Base-by-base conservation (phyloP, 2,797 vertebrate genomes). In the Esox masquinongy region DNA sequence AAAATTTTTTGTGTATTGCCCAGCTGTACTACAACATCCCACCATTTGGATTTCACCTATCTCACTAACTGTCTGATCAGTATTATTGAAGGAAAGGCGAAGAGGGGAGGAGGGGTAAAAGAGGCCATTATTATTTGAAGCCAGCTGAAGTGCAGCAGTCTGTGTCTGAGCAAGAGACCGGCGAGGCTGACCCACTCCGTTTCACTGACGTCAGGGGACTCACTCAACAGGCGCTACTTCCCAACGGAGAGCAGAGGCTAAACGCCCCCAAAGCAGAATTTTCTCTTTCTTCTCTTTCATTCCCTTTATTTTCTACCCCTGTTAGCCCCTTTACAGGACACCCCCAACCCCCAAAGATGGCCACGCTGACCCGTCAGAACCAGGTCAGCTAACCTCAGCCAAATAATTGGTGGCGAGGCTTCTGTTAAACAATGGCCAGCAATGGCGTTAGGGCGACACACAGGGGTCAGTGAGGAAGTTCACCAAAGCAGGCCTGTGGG, bases 401-500 rank as follows among this genome's bases (percentile, higher is more conserved):
- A 68, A 70, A 80, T 85, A 80, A 83, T 77, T 83, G 82, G 79
- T 72, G 77, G 73, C 79, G 51, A 34, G 73, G 49, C 68, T 70
- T n/a, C 61, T 74, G 36, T 82, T 76, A 83, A 84, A 84, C 81
- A 87, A 91, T 86, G 81, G 83, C 78, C 81, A 84, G 78, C 19
- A 83, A 78, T 0, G 77, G 86, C 82, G 84, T 79, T 5, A 24
- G 89, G 88, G 85, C 17, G 49, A 76, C 56, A 24, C 43, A 63
- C 69, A 22, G 22, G 61, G 39, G 74, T 82, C 61, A 77, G 5
- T 15, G 22, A 77, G 85, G 77, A 53, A 83, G 83, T 87, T 90
- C 87, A 79, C 82, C 86, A 88, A 89, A 86, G 80, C 83, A 90
- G 90, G 89, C 80, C 83, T 79, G 81, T 72, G 43, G 73, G 43